Conservation (phyloP, 1,140 invertebrate species). For the Zophobas morio region DNA sequence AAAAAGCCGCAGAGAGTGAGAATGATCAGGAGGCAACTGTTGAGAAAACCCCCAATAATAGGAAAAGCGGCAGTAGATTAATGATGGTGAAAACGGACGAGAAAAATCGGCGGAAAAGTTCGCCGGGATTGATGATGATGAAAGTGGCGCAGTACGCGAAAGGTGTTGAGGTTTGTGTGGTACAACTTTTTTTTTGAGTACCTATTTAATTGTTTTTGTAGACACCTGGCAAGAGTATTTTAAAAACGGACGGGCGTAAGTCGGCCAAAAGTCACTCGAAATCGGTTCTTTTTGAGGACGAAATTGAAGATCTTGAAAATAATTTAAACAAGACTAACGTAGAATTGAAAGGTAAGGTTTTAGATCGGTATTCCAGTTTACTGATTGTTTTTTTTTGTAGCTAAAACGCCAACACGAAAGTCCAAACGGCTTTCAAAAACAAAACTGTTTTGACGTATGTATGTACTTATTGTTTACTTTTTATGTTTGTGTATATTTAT, state of each 20-base stretch:
- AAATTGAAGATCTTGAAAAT: conserved; percentile 22
- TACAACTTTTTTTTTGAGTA: neutral
- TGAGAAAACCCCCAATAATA: neutral
- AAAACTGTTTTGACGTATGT: neutral
- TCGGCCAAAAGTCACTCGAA: conserved; percentile 51
- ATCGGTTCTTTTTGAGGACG: conserved; percentile 57
- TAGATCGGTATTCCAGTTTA: neutral
- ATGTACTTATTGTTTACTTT: conserved; percentile 3
- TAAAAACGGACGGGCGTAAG: conserved; percentile 52
- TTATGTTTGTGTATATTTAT: neutral
- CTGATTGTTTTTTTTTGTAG: neutral
- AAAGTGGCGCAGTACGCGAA: conserved; percentile 56
- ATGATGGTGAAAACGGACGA: neutral
- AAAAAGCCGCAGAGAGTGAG: conserved; percentile 38
- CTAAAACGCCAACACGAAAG: neutral
- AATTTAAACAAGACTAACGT: conserved; percentile 3
- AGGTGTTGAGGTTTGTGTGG: conserved; percentile 46
- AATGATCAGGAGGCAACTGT: neutral
- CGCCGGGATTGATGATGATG: conserved; percentile 58
- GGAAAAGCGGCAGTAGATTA: neutral
- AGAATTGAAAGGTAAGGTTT: neutral
- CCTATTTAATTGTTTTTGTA: neutral
- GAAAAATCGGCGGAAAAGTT: conserved; percentile 7
- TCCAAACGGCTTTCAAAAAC: neutral
- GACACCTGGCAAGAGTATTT: conserved; percentile 58